These are phyloP conservation scores for Oncopeltus fasciatus DNA, from an alignment of 1,140 invertebrate species.

Conservation along the genomic window DNA sequence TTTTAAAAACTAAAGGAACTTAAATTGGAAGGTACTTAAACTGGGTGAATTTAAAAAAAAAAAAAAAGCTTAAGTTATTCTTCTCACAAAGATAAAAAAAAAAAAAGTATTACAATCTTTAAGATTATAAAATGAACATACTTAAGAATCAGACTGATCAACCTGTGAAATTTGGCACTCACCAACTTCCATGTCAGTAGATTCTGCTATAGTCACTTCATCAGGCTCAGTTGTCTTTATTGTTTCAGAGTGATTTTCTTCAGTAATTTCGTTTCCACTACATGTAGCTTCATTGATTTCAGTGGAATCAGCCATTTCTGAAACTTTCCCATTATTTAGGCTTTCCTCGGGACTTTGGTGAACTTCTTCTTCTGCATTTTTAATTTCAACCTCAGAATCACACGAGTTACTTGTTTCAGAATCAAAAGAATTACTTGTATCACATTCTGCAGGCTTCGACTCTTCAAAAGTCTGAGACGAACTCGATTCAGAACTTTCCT, in stretches of 20 bases:
- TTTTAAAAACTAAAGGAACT: neutral
- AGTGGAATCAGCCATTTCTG: neutral
- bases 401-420: slow-evolving; percentile 5
- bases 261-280: neutral
- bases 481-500: neutral
- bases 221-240: neutral
- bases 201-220: neutral
- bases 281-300: neutral
- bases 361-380: neutral
- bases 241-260: neutral
- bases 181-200: slow-evolving; percentile 9
- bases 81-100: neutral
- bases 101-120: neutral
- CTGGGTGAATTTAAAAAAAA: neutral
- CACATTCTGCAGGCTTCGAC: neutral
- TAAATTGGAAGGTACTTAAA: neutral
- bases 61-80: neutral
- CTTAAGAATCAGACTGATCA: neutral
- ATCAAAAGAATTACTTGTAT: slow-evolving; percentile 8
- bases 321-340: neutral
- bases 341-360: neutral
- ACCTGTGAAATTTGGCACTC: slow-evolving; percentile 6
- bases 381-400: neutral
- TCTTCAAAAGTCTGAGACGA: neutral
- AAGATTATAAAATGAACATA: neutral